These are phyloP conservation scores for Caprella mutica DNA, from an alignment of 2,888 invertebrate genomes.

Conservation along the genomic window DNA sequence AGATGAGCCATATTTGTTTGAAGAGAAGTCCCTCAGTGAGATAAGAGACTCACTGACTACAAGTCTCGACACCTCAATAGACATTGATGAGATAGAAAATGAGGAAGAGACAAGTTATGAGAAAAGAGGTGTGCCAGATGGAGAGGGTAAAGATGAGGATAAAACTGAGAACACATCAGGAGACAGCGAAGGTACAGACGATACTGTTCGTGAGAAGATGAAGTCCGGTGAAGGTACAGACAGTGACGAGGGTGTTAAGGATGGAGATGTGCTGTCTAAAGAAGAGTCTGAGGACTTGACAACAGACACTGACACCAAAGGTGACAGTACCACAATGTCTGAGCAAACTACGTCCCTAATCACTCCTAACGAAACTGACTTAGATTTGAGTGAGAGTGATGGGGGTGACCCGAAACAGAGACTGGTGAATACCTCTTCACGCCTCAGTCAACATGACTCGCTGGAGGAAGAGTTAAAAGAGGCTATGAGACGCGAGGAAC, in stretches of 20 bases:
- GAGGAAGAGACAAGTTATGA: not conserved
- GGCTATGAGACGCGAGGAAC: conserved; percentile 4
- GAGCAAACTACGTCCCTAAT: not conserved
- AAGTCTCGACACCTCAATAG: conserved; percentile 25
- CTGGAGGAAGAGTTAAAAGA: not conserved
- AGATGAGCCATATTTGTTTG: conserved; percentile 31
- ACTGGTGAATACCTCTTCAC: not conserved
- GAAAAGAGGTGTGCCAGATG: conserved; percentile 7
- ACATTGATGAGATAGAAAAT: conserved; percentile 25
- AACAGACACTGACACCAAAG: not conserved
- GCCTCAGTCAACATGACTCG: not conserved
- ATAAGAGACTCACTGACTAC: conserved; percentile 26
- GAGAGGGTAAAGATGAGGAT: conserved; percentile 9
- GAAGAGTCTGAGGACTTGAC: conserved; percentile 11
- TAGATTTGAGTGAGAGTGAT: conserved; percentile 9
- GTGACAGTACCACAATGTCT: not conserved
- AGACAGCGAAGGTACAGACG: conserved; percentile 28
- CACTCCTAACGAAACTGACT: conserved; percentile 2
- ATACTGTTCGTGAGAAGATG: conserved; percentile 21
- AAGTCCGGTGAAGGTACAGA: not conserved
- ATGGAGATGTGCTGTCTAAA: conserved; percentile 13
- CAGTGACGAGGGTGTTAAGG: conserved; percentile 7
- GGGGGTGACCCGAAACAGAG: conserved; percentile 1
- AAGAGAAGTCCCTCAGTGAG: conserved; percentile 31
- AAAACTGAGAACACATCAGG: conserved; percentile 20